phyloP scores from a whole-genome alignment of 2,888 invertebrate species.

The Pocota personata region DNA sequence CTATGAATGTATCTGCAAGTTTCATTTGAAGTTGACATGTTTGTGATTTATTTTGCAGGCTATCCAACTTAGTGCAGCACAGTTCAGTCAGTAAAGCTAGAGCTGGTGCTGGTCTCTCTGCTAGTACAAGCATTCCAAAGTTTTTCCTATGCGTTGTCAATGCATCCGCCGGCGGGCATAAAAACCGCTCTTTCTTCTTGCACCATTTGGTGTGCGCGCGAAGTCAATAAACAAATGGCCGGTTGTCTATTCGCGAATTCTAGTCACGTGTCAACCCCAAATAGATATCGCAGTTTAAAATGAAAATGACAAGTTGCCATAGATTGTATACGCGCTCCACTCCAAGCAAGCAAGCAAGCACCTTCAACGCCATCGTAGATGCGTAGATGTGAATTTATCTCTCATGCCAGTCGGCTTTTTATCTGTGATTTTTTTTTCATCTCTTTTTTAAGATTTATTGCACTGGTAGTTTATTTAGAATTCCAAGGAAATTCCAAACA shows the following conservation, averaged over 20 bases:
- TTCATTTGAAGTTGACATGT: slow-evolving; percentile 44
- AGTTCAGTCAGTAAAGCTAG: not conserved
- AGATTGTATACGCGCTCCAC: slow-evolving; percentile 23
- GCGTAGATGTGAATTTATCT: slow-evolving; percentile 48
- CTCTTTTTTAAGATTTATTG: slow-evolving; percentile 51
- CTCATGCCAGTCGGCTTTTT: slow-evolving; percentile 21
- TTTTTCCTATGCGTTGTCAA: not conserved
- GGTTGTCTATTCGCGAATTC: slow-evolving; percentile 48
- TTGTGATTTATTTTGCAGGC: slow-evolving; percentile 28
- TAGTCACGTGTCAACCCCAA: slow-evolving; percentile 68
- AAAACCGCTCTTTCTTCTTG: slow-evolving; percentile 40
- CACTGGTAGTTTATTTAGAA: slow-evolving; percentile 56
- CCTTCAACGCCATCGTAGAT: slow-evolving; percentile 20
- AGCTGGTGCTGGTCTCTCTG: not conserved
- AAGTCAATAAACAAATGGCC: slow-evolving; percentile 69
- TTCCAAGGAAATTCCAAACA: slow-evolving; percentile 34
- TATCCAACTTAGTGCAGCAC: not conserved
- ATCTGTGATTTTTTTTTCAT: slow-evolving; percentile 9
- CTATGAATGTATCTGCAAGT: slow-evolving; percentile 1
- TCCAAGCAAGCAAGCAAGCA: not conserved
- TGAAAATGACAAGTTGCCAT: slow-evolving; percentile 70
- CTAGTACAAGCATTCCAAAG: not conserved
- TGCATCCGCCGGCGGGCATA: not conserved
- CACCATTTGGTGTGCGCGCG: slow-evolving; percentile 38
- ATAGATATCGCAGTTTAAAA: slow-evolving; percentile 68